A percentile compares a stretch with the other conserved stretches of the same genome.
These are phyloP conservation scores for Lasioglossum albipes DNA, from an alignment of 1,140 invertebrate species.

Conservation along the genomic window DNA sequence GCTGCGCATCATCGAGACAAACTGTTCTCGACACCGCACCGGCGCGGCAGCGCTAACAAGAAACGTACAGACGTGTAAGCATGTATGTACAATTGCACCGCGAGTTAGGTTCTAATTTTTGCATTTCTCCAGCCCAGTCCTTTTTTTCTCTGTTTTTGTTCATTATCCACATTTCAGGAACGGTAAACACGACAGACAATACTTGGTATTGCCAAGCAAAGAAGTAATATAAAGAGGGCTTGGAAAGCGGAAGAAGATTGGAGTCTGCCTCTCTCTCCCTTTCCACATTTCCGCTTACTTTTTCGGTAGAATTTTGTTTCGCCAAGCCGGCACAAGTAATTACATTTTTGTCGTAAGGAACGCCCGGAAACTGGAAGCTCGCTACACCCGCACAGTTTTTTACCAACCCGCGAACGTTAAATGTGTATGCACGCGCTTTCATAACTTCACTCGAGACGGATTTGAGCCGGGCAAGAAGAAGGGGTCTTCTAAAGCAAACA, in stretches of 20 bases:
- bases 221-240: conserved; percentile 40
- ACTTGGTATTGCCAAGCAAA: conserved; percentile 38
- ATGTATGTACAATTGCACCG: too few relatives aligned
- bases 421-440: not conserved
- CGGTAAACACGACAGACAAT: conserved; percentile 20
- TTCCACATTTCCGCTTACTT: conserved; percentile 22
- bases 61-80: too few relatives aligned
- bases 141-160: conserved; percentile 37
- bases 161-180: conserved; percentile 11
- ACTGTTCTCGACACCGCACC: not conserved
- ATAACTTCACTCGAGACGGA: not conserved
- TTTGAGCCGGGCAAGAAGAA: not conserved
- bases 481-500: not conserved
- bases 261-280: not conserved
- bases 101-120: conserved; percentile 19
- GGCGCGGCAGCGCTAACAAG: not conserved
- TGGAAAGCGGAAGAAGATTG: conserved; percentile 29
- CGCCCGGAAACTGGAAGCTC: conserved; percentile 18
- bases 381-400: not conserved
- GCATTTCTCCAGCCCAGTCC: not conserved
- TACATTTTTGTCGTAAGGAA: conserved; percentile 48
- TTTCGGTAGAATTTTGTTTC: conserved; percentile 18
- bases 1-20: not conserved
- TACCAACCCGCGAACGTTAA: not conserved
- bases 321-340: conserved; percentile 37